Evolutionary conservation across 2,888 invertebrate species (phyloP), one percentile per base, ranked within the genome.

Genomic region (Diarsia dahlii): DNA sequence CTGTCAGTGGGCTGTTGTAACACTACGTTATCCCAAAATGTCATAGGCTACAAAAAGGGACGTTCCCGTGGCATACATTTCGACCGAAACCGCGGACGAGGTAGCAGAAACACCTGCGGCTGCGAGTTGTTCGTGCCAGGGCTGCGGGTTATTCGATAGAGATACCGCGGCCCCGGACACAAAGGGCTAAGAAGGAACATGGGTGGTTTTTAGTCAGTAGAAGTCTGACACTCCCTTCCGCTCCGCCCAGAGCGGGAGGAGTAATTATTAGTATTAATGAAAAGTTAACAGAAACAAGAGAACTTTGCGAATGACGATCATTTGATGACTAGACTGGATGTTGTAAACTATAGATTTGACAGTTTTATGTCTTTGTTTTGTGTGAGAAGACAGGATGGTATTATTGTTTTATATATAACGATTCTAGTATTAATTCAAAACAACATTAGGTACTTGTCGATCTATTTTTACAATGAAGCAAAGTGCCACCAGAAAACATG

Each of bases 341-440:
- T 68, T 34, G 46, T 68, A 69, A 76, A 48, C 62, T 23, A n/a
- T 54, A 18, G 5, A 4, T 48, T 68, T 68, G 46, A 0, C 52
- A 62, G 60, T 54, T 76, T 69, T 63, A 78, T 62, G n/a, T 8
- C 5, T 8, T 4, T 67, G 52, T 67, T 52, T 60, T 76, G 18
- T 60, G 45, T 46, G 23, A 23, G n/a, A n/a, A 48, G 52, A 62
- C 48, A 58, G 6, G 3, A 3, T 58, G 10, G 13, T 39, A 28
- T 64, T 54, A 52, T 54, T 71, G 28, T 56, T 39, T 0, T 28
- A 28, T 39, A 28, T 52, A 62, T 62, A 28, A 34, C 45, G 18
- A 23, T 46, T 48, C 62, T 34, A 46, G 8, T 34, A 12, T 23
- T 66, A 45, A 58, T 12, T 20, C 9, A 18, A 9, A 9, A 52